Base-by-base conservation (phyloP, 2,113 vertebrate species). In the Eretmochelys imbricata region DNA sequence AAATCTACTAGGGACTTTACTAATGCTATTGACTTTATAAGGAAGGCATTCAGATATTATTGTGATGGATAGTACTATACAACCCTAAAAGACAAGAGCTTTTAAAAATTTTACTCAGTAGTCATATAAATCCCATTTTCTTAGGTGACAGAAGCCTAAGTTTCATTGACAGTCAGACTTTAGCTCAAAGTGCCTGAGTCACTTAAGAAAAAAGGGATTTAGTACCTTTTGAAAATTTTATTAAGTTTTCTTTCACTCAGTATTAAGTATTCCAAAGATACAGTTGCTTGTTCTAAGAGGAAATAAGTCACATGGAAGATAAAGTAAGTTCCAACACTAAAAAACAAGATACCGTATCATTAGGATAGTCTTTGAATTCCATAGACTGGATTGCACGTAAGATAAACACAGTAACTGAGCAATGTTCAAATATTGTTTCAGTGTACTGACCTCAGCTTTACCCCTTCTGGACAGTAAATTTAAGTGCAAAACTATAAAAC, bases 391-490 rank as follows among this genome's bases (percentile, higher is more conserved):
- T 55, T 29, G 94, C 87, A 95, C 81, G 83, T 29, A 82, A 89
- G 9, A 38, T 69, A 72, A 10, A 82, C 89, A 24, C 92, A 90
- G 65, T n/a, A 38, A 65, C 13, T 69, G 19, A 38, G n/a, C 19
- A 20, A 72, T 10, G 19, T 38, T 72, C 65, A 87, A 59, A 91
- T 95, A 82, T 89, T 88, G 62, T 94, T 96, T 91, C 78, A 92
- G 90, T 90, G 85, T 17, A 3, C 51, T 95, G 95, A 96, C 95
- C 91, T 96, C 88, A 54, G 38, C 72, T 93, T 94, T 90, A 93
- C 97, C 95, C 96, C 93, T 87, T 83, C 91, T 96, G 95, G 95
- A 96, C 96, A 95, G 92, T 97, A 97, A 97, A 97, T 97, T 91
- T 95, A 94, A 96, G 29, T 78, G 91, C 87, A 96, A 90, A 95